Base-by-base conservation (phyloP, 2,888 invertebrate species). In the Thalpophila matura region DNA sequence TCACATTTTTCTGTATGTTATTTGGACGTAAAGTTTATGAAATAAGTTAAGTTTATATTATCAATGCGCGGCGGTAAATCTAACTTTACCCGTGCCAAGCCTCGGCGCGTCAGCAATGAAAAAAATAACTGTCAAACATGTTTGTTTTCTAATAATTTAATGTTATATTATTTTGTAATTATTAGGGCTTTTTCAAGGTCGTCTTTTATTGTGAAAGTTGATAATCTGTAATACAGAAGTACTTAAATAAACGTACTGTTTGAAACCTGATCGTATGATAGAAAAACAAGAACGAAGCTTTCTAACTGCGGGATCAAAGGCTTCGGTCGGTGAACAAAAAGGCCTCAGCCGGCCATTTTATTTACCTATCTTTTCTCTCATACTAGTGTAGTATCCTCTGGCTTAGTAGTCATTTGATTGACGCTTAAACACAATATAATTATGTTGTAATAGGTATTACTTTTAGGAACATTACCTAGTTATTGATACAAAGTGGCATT, bases 221-320 rank as follows among this genome's bases (percentile, higher is more conserved):
- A 74, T 66, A 62, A 50, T 35, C 10, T 33, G 18, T 37, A 29
- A 45, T 61, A n/a, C n/a, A n/a, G n/a, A 61, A 45, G 49, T 35
- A 26, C 24, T 12, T 62, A 45, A 26, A 24, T 62, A 55, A 46
- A 59, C 57, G 54, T 66, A 68, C 47, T 57, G 68, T 79, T 78
- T 75, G 80, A 73, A 77, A 78, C 46, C 29, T 59, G 74, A 81
- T 76, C 63, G 70, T 74, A 60, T 74, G 65, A 73, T 72, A 65
- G 54, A 68, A 78, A 66, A 74, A 74, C 63, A 55, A 62, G 69
- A 73, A 74, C 58, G 77, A 77, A 67, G 74, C 65, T 72, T 72
- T 67, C 50, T 62, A 67, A 61, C 67, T 68, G 57, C 27, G 64
- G 63, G 77, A 74, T 78, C 72, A 75, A 62, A 62, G 59, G 66